Evolutionary conservation across 1,140 invertebrate species (phyloP).

Genomic region (Trachymyrmex septentrionalis): DNA sequence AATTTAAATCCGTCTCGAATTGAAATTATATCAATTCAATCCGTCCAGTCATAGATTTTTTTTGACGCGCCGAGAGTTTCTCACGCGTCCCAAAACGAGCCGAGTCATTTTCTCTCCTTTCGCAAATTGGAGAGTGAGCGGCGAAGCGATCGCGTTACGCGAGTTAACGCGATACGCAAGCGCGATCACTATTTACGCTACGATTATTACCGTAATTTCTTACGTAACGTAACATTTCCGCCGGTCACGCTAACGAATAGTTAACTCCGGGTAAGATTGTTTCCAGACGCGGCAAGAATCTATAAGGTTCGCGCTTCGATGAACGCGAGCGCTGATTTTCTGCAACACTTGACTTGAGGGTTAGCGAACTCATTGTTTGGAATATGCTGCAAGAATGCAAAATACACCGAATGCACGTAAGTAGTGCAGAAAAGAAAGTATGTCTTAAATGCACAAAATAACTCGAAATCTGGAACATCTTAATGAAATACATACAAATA

Average conservation of each 20-base stretch:
- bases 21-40: background rate
- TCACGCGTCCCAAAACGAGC: background rate
- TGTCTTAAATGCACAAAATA: background rate
- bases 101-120: slow-evolving; percentile 16
- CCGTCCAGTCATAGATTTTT: background rate
- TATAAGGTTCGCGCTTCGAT: slow-evolving; percentile 47
- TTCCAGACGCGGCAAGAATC: slow-evolving; percentile 25
- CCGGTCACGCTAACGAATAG: slow-evolving; percentile 52
- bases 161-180: slow-evolving; percentile 54
- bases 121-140: slow-evolving; percentile 42
- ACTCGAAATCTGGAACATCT: background rate
- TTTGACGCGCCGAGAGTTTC: background rate
- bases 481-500: background rate
- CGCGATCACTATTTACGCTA: slow-evolving; percentile 48
- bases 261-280: slow-evolving; percentile 21
- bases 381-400: slow-evolving; percentile 18
- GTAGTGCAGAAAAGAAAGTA: slow-evolving; percentile 10
- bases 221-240: slow-evolving; percentile 50
- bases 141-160: slow-evolving; percentile 28
- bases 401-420: background rate
- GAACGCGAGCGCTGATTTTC: slow-evolving; percentile 50
- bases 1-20: background rate
- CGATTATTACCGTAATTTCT: slow-evolving; percentile 61
- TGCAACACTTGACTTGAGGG: slow-evolving; percentile 39
- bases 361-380: slow-evolving; percentile 49